Percentiles rank a stretch among this genome's conserved stretches.
Conservation (phyloP, 2,888 invertebrate genomes). For the Alsophila aescularia region DNA sequence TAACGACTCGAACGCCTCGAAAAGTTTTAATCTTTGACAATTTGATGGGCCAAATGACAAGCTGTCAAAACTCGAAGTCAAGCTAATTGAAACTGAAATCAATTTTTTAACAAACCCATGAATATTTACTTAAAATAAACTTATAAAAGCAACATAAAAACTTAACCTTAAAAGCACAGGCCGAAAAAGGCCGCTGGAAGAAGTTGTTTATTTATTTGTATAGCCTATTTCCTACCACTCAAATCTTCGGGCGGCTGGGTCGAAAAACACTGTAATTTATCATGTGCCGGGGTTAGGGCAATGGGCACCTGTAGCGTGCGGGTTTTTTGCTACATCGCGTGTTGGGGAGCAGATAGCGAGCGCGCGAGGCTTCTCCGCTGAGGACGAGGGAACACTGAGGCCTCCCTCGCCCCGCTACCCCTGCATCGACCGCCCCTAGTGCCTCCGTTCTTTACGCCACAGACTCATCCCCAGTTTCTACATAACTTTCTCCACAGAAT, state of each 20-base stretch:
- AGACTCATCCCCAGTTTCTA: conserved; percentile 18
- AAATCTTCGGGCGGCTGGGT: conserved; percentile 53
- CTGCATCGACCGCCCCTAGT: conserved; percentile 58
- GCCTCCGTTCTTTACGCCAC: conserved; percentile 53
- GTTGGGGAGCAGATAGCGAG: conserved; percentile 47
- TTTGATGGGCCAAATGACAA: conserved; percentile 13
- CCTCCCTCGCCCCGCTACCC: conserved; percentile 52
- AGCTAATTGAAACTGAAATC: conserved; percentile 6
- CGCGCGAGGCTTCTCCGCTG: conserved; percentile 53
- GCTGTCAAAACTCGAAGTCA: conserved; percentile 4
- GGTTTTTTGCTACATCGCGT: conserved; percentile 61
- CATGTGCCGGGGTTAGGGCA: conserved; percentile 58
- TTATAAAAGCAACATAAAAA: conserved; percentile 19
- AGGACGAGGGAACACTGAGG: conserved; percentile 60
- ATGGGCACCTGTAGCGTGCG: conserved; percentile 70
- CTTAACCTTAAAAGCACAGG: conserved; percentile 37
- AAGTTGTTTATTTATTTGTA: conserved; percentile 53
- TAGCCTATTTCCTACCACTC: conserved; percentile 57
- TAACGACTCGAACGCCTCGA: conserved; percentile 17
- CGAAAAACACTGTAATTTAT: conserved; percentile 66
- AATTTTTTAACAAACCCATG: conserved; percentile 16
- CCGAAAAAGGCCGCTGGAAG: conserved; percentile 39
- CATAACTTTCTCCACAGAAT: conserved; percentile 24
- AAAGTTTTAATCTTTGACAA: conserved; percentile 24
- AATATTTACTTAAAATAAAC: conserved; percentile 21